Conservation (phyloP, 1,140 invertebrate genomes). For the Lordiphosa clarofinis region DNA sequence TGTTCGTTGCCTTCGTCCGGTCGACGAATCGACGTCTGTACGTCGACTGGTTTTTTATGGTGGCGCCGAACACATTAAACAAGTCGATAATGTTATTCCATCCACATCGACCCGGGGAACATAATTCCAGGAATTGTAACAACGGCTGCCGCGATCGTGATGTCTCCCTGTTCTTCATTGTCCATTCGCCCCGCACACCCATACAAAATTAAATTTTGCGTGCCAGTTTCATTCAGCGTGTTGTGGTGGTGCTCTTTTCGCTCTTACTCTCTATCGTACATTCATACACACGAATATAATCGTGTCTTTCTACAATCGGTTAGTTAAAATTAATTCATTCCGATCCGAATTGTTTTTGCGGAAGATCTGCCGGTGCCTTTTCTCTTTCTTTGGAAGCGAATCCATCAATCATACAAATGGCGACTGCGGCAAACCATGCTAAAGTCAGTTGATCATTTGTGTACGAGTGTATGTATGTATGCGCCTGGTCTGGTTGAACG, state of each 20-base stretch:
- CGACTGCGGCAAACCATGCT: constrained; percentile 22
- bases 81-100: constrained; percentile 72
- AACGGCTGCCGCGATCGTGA: constrained; percentile 31
- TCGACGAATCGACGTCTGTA: constrained; percentile 54
- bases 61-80: constrained; percentile 72
- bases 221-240: constrained; percentile 3
- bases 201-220: constrained; percentile 6
- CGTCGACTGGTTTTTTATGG: constrained; percentile 70
- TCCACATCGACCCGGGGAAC: constrained; percentile 57
- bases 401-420: constrained; percentile 42
- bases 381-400: constrained; percentile 26
- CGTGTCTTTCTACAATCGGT: not conserved
- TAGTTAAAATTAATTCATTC: constrained; percentile 1
- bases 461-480: not conserved
- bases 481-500: constrained; percentile 7
- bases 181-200: constrained; percentile 1
- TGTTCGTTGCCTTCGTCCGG: constrained; percentile 44
- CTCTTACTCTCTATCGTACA: constrained; percentile 1
- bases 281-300: constrained; percentile 4
- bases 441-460: constrained; percentile 36
- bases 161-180: constrained; percentile 18
- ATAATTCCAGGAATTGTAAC: constrained; percentile 69
- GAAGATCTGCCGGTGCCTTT: constrained; percentile 8
- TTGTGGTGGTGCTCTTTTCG: not conserved
- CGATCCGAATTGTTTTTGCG: constrained; percentile 2